These are phyloP conservation scores for Pavo muticus DNA, from an alignment of 2,113 vertebrate genomes.

Conservation along the genomic window DNA sequence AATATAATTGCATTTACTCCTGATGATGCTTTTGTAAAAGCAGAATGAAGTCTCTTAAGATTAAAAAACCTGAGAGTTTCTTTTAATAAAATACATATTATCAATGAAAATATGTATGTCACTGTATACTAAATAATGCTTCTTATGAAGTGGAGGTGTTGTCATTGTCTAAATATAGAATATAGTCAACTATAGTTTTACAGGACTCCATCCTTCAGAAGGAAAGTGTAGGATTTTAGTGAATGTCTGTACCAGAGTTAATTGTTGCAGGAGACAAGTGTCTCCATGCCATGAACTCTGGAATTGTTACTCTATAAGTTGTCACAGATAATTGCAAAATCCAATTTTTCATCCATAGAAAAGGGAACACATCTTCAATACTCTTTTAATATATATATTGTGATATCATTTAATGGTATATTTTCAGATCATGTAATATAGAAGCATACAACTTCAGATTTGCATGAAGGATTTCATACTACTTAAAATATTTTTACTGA, in stretches of 20 bases:
- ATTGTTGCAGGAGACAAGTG: not conserved
- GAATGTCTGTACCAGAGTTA: not conserved
- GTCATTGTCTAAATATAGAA: not conserved
- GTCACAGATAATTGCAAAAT: not conserved
- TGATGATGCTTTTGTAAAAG: conserved; percentile 10
- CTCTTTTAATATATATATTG: not conserved
- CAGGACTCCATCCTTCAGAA: not conserved
- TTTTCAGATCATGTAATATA: not conserved
- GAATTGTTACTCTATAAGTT: not conserved
- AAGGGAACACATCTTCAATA: not conserved
- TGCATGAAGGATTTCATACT: not conserved
- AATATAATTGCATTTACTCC: conserved; percentile 13
- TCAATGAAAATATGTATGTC: not conserved
- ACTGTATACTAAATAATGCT: not conserved
- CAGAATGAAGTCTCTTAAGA: conserved; percentile 18
- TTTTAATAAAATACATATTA: conserved; percentile 6
- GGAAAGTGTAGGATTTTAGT: not conserved
- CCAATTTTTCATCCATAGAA: not conserved
- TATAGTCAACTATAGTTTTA: not conserved
- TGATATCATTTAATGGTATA: not conserved
- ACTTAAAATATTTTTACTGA: not conserved
- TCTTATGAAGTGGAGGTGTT: not conserved
- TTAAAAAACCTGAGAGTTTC: conserved; percentile 30
- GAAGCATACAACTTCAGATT: not conserved
- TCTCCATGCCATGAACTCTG: not conserved